Evolutionary conservation across 2,113 vertebrate genomes (phyloP).

Genomic region (Oreotrochilus melanogaster): DNA sequence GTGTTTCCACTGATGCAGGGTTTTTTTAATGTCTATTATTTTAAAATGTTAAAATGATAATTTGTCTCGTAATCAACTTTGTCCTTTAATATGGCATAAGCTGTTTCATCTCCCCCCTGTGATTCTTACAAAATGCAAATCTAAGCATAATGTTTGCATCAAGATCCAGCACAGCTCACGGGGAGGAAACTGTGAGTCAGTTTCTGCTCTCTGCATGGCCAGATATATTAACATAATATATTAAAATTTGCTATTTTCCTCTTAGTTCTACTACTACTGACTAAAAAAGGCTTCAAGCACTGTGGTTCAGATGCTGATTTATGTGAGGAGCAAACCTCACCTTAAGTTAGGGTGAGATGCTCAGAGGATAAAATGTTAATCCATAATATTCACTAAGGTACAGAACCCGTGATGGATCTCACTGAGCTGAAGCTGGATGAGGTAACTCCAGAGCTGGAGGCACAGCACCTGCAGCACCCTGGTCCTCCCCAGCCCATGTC

Average conservation of each 20-base stretch:
- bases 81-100: not conserved
- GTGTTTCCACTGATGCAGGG: not conserved
- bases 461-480: not conserved
- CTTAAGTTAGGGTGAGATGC: not conserved
- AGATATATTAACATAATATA: not conserved
- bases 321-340: not conserved
- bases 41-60: not conserved
- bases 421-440: not conserved
- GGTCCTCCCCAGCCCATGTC: not conserved
- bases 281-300: not conserved
- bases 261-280: not conserved
- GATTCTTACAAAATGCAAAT: not conserved
- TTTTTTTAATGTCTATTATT: not conserved
- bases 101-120: not conserved
- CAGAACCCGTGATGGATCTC: not conserved
- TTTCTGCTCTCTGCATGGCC: not conserved
- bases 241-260: not conserved
- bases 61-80: not conserved
- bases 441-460: not conserved
- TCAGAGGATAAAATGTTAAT: not conserved
- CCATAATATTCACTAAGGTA: not conserved
- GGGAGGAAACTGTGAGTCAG: not conserved
- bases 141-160: not conserved
- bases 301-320: not conserved
- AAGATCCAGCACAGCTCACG: not conserved